Conservation (phyloP, 1,140 invertebrate genomes). For the Pseudomyrmex gracilis region DNA sequence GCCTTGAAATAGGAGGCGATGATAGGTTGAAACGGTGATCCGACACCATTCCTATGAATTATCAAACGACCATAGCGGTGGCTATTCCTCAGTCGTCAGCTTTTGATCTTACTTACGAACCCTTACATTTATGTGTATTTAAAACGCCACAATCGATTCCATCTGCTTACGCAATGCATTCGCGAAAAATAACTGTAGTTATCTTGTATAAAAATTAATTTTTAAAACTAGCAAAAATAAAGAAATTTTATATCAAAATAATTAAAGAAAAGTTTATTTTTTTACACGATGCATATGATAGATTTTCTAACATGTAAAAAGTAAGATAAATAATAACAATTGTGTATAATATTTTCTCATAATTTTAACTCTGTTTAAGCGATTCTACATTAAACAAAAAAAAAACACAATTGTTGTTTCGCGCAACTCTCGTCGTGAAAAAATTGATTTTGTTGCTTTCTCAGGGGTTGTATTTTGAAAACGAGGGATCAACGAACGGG, state of each 20-base stretch:
- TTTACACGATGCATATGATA: neutral
- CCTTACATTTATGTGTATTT: conserved; percentile 30
- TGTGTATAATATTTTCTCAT: neutral
- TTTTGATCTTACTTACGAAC: conserved; percentile 38
- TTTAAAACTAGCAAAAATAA: neutral
- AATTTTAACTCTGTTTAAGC: neutral
- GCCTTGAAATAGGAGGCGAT: conserved; percentile 76
- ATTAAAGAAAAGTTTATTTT: no score
- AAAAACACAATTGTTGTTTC: neutral
- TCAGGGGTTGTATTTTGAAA: neutral
- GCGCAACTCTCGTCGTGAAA: neutral
- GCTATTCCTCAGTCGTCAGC: conserved; percentile 23
- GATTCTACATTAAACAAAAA: neutral
- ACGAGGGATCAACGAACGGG: conserved; percentile 61
- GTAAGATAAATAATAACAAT: neutral
- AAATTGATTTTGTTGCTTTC: neutral
- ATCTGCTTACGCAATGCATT: conserved; percentile 19
- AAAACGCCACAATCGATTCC: conserved; percentile 38
- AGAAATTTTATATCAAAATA: neutral
- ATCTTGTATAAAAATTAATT: conserved; percentile 11
- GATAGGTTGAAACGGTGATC: conserved; percentile 77
- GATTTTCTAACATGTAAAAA: neutral
- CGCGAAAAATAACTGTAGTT: neutral
- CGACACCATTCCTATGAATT: conserved; percentile 66
- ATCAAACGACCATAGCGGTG: conserved; percentile 62